A percentile compares a stretch with the other conserved stretches of the same genome.
These are phyloP conservation scores for Marmota flaviventris DNA, from an alignment of 2,113 vertebrate species.

Conservation along the genomic window DNA sequence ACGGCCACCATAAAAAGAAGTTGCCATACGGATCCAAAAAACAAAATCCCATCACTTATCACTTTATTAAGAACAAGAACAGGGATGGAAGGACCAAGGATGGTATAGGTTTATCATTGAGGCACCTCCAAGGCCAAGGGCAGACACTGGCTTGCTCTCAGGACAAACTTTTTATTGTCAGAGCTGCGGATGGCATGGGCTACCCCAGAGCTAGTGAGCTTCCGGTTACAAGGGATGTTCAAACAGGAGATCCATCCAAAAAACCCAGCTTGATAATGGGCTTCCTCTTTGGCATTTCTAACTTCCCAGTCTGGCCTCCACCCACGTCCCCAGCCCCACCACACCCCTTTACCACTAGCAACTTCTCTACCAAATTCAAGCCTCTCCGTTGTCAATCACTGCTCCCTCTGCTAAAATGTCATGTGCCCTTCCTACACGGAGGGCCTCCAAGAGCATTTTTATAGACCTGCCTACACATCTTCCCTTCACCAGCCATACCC, in stretches of 20 bases:
- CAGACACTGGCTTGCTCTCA: not conserved
- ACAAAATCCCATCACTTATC: not conserved
- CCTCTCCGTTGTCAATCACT: not conserved
- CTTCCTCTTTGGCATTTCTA: not conserved
- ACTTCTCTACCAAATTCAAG: not conserved
- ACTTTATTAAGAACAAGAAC: not conserved
- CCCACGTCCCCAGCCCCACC: not conserved
- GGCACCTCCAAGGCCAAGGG: not conserved
- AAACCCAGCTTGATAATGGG: not conserved
- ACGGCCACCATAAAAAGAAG: not conserved
- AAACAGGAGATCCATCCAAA: constrained; percentile 38
- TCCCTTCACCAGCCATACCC: not conserved
- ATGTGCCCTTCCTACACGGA: not conserved
- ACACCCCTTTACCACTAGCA: not conserved
- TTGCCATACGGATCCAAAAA: not conserved
- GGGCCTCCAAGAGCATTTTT: not conserved
- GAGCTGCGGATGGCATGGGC: not conserved
- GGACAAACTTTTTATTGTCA: not conserved
- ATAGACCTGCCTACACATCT: not conserved
- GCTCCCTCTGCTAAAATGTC: not conserved
- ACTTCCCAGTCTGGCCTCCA: not conserved
- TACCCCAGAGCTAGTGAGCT: not conserved
- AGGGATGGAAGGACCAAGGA: not conserved
- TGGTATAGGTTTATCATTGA: not conserved
- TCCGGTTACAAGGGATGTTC: not conserved